Percentiles rank a stretch among this genome's conserved stretches.
Conservation (phyloP, 2,113 vertebrate species). For the Natator depressus region DNA sequence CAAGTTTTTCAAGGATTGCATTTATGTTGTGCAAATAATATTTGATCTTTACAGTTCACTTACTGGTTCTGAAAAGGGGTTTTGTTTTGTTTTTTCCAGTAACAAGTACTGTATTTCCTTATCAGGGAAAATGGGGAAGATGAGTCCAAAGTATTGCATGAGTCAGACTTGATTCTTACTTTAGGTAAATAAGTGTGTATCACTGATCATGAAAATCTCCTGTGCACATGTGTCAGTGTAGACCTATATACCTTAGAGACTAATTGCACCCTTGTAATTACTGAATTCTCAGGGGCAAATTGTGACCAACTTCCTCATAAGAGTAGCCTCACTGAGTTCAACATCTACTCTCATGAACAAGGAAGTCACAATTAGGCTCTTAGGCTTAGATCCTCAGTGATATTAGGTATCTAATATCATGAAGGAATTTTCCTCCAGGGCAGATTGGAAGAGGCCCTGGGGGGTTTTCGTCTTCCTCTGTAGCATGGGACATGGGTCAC, state of each 20-base stretch:
- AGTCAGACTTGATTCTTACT: accelerated
- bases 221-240: not conserved
- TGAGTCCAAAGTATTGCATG: accelerated
- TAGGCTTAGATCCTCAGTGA: not conserved
- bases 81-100: not conserved
- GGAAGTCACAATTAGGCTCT: not conserved
- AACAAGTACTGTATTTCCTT: not conserved
- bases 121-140: not conserved
- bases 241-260: not conserved
- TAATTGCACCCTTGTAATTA: not conserved
- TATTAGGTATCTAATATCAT: not conserved
- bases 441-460: no score
- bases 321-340: not conserved
- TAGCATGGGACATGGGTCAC: no score
- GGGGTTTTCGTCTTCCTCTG: no score
- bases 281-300: not conserved
- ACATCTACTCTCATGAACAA: not conserved
- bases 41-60: not conserved
- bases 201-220: not conserved
- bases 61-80: not conserved
- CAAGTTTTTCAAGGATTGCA: not conserved
- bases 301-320: not conserved
- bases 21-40: accelerated
- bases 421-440: no score
- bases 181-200: not conserved